phyloP scores from a whole-genome alignment of 2,113 vertebrate species.

The Ictalurus furcatus region DNA sequence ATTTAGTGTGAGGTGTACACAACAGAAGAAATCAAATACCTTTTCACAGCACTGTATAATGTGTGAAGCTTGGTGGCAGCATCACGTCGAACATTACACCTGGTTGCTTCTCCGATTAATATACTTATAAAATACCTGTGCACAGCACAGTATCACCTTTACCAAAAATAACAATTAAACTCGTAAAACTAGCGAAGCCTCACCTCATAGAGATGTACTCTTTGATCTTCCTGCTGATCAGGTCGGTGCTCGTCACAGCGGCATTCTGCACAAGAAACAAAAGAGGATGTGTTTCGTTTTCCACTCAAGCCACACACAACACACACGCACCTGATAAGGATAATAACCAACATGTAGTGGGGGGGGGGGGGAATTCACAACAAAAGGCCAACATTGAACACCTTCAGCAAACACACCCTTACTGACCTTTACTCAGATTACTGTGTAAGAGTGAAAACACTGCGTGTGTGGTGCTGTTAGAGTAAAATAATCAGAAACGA shows the following conservation, averaged over 20 bases:
- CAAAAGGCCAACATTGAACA: not conserved
- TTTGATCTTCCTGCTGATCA: constrained; percentile 95
- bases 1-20: too few species aligned
- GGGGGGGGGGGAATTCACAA: not conserved
- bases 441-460: not conserved
- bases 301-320: not conserved
- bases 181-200: not conserved
- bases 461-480: not conserved
- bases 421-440: not conserved
- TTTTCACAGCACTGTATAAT: not conserved
- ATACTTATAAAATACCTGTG: not conserved
- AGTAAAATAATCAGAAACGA: not conserved
- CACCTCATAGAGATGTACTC: constrained; percentile 97
- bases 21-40: too few species aligned
- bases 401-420: constrained; percentile 27
- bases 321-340: constrained; percentile 1
- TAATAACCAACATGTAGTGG: not conserved
- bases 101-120: not conserved
- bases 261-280: constrained; percentile 78
- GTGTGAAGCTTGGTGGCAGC: not conserved
- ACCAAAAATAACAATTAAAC: not conserved
- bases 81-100: not conserved
- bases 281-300: not conserved
- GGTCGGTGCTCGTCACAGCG: constrained; percentile 89
- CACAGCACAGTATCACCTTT: not conserved